These are phyloP conservation scores for Glareola pratincola DNA, from an alignment of 2,113 vertebrate genomes.

Conservation along the genomic window DNA sequence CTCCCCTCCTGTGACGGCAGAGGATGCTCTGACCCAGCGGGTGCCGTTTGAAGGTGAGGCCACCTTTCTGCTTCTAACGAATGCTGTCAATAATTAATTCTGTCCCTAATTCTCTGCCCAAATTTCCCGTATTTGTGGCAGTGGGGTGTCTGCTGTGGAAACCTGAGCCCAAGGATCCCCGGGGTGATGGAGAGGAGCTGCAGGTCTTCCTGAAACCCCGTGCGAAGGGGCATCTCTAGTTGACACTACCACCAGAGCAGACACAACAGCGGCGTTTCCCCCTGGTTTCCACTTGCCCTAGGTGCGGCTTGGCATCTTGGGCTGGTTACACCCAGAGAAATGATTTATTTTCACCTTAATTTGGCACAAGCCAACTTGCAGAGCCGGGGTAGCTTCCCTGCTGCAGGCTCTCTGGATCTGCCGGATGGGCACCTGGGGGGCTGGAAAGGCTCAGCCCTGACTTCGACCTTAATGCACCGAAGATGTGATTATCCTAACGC, in stretches of 20 bases:
- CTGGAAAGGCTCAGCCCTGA: not conserved
- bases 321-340: not conserved
- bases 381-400: not conserved
- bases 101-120: not conserved
- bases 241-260: not conserved
- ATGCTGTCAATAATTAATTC: not conserved
- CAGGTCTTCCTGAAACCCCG: not conserved
- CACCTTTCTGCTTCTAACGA: not conserved
- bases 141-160: not conserved
- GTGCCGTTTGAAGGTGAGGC: not conserved
- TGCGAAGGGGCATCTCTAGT: not conserved
- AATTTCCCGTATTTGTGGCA: not conserved
- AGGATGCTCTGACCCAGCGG: not conserved
- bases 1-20: not conserved
- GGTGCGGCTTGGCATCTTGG: not conserved
- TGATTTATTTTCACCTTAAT: not conserved
- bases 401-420: not conserved
- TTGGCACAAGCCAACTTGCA: not conserved
- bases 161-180: not conserved
- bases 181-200: not conserved
- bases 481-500: not conserved
- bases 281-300: not conserved
- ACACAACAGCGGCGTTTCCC: accelerated
- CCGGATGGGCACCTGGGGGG: not conserved
- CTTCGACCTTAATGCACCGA: not conserved